Evolutionary conservation across 1,140 invertebrate genomes (phyloP), one percentile per base, ranked within the genome.

Genomic region (Drosophila kohkoa): DNA sequence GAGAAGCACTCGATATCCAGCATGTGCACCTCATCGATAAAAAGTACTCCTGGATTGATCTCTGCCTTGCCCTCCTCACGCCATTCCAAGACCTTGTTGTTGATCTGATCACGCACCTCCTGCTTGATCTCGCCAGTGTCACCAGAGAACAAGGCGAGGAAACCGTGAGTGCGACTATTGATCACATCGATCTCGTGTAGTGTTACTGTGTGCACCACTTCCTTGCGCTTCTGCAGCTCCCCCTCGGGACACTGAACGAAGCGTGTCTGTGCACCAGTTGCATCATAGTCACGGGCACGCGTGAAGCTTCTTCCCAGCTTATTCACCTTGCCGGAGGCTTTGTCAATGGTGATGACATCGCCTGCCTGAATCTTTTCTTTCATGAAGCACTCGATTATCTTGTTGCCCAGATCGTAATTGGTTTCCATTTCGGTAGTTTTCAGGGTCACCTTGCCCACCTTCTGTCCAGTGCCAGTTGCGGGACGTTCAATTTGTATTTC

Each of bases 391-490:
- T 99, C 99, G 68, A 99, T 99, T 96, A 99, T 99, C 95, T 99
- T 99, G 59, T 97, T 97, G 28, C 99, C 99, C 83, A 99, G 94
- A 93, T 99, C 99, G 93, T 99, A 99, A 69, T 99, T 96, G 0
- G 99, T 99, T 93, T 99, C 99, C 99, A 99, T 99, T 93, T 99
- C 99, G 1, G 98, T 99, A 1, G 99, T 99, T 94, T 99, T 99
- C 16, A 99, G 93, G 0, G 99, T 99, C 1, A 99, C 93, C 91
- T 99, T 98, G 1, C 98, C 96, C 51, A 96, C 94, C 94, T 99
- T 98, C 0, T 97, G 96, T 0, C 98, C 98, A 1, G 97, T 96
- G 1, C 97, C 97, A 4, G 97, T 96, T 0, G 97, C 98, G 2
- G 98, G 98, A 54, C 98, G 94, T 90, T 99, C 99, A 52, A 99